Percentiles rank a stretch among this genome's conserved stretches.
phyloP scores from a whole-genome alignment of 2,888 invertebrate species.

The Pseudeuparius sepicola region DNA sequence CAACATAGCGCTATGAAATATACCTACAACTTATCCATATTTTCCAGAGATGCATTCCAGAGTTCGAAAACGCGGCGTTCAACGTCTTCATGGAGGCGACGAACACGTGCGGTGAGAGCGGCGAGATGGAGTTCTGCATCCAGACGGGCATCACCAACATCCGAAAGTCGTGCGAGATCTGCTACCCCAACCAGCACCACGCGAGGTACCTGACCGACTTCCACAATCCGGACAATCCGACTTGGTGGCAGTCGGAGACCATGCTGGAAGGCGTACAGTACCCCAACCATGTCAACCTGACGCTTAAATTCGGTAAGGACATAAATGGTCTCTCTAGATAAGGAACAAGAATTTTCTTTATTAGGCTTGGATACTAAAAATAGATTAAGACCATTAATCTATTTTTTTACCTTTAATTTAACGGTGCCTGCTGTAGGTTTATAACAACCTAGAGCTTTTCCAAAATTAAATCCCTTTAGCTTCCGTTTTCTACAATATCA shows the following conservation, averaged over 20 bases:
- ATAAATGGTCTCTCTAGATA: slow-evolving; percentile 1
- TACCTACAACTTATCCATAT: too few relatives aligned
- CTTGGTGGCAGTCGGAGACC: slow-evolving; percentile 98
- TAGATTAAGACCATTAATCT: too few relatives aligned
- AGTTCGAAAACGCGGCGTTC: slow-evolving; percentile 94
- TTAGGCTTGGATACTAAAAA: too few relatives aligned
- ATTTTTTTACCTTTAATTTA: too few relatives aligned
- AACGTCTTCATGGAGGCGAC: slow-evolving; percentile 82
- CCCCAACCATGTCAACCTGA: slow-evolving; percentile 83
- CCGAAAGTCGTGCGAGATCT: slow-evolving; percentile 70
- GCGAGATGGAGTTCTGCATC: slow-evolving; percentile 74
- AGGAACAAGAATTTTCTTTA: too few relatives aligned
- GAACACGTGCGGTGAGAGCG: slow-evolving; percentile 87
- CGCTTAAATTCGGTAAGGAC: slow-evolving; percentile 29
- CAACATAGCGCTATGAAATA: too few relatives aligned
- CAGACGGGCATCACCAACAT: slow-evolving; percentile 69
- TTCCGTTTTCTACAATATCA: too few relatives aligned
- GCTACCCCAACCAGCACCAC: slow-evolving; percentile 60
- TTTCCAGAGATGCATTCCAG: slow-evolving; percentile 84
- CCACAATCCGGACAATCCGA: slow-evolving; percentile 80
- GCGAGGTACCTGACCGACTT: slow-evolving; percentile 79
- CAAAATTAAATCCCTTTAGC: too few relatives aligned
- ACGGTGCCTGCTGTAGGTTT: too few relatives aligned
- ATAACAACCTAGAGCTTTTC: too few relatives aligned
- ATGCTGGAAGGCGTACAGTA: slow-evolving; percentile 90